Base-by-base conservation (phyloP, 2,888 invertebrate species). In the Temnothorax ravouxi region DNA sequence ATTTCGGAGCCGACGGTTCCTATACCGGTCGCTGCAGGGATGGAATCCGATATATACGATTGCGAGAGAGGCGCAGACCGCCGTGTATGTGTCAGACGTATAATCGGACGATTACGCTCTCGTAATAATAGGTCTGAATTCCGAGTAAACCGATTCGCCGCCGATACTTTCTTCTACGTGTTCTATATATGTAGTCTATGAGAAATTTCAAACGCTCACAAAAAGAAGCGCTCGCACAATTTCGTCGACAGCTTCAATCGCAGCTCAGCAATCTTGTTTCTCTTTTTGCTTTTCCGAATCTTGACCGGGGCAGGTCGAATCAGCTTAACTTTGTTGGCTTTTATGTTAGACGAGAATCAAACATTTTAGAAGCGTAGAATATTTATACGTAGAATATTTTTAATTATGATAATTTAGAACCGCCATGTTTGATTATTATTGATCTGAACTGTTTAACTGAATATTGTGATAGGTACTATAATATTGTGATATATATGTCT, bases 21-120 rank as follows among this genome's bases (percentile, higher is more conserved):
- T 77, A 38, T 52, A 47, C 47, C 25, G 44, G 59, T 2, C 29
- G 56, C 21, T 79, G 56, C 71, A 71, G 34, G 56, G 71, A 47
- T 71, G 47, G 72, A 61, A 79, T 79, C 47, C 18, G 18, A 71
- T 59, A 21, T 25, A 79, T 59, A 56, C n/a, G 25, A 25, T 64
- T 25, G 25, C 44, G 25, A 29, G 61, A 56, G 44, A 56, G 54
- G 41, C 41, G 21, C 41, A 38, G 52, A 52, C 6, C 5, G 59
- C 15, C 25, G 29, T 34, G 18, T 29, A 41, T 41, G 72, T 79
- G 72, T 85, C 88, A 89, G 88, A 90, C 88, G 88, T 90, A 89
- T 89, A 91, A 91, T 91, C 91, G 91, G 87, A 89, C 88, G 89
- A 91, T 91, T 90, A 90, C 84, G 88, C 38, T 86, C 47, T 86